Evolutionary conservation across 2,113 vertebrate genomes (phyloP).

Genomic region (Oreocharis arfaki): DNA sequence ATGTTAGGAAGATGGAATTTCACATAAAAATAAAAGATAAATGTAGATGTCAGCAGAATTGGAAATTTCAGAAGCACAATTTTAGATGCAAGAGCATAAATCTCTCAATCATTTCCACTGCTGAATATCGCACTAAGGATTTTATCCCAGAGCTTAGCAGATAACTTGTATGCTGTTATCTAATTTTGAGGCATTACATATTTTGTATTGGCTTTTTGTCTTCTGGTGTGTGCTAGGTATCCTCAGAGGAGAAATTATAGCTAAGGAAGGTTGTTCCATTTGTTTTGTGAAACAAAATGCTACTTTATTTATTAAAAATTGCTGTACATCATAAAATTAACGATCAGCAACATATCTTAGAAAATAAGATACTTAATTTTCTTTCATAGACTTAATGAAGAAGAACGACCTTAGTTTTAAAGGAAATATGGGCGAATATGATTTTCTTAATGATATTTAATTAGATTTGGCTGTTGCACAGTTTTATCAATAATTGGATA

Average conservation of each 20-base stretch:
- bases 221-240: background rate
- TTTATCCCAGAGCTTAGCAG: background rate
- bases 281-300: background rate
- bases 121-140: background rate
- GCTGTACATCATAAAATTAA: background rate
- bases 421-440: background rate
- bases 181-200: background rate
- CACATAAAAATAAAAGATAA: background rate
- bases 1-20: background rate
- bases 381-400: background rate
- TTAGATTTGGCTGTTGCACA: background rate
- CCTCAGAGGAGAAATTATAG: background rate
- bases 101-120: background rate
- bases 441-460: background rate
- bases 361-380: background rate
- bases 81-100: background rate
- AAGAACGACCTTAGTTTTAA: background rate
- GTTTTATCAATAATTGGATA: background rate
- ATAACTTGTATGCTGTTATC: background rate
- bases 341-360: background rate
- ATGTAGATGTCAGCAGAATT: background rate
- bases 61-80: background rate
- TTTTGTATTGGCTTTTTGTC: background rate
- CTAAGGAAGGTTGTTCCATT: background rate
- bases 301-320: background rate